These are phyloP conservation scores for Catajapyx aquilonaris DNA, from an alignment of 1,140 invertebrate genomes.

Conservation along the genomic window DNA sequence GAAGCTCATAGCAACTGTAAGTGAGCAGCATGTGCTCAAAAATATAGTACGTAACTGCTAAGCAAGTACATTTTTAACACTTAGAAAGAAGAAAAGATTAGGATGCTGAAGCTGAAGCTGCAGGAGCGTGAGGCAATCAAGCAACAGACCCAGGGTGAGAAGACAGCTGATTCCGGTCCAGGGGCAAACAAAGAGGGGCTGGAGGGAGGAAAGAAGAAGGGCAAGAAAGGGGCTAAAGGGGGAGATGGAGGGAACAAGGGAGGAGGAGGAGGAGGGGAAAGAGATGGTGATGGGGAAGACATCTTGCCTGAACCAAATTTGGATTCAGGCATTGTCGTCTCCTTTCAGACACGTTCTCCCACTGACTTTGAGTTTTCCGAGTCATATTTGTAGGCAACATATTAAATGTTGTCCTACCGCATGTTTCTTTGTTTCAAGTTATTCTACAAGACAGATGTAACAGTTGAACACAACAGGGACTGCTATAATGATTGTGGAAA, in stretches of 20 bases:
- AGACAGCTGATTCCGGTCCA: background rate
- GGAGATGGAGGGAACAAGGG: slow-evolving; percentile 50
- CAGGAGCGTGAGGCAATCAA: slow-evolving; percentile 42
- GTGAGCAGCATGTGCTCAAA: too few relatives aligned
- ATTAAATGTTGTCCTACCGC: too few relatives aligned
- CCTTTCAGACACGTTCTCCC: slow-evolving; percentile 50
- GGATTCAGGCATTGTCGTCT: slow-evolving; percentile 44
- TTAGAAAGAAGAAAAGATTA: slow-evolving; percentile 77
- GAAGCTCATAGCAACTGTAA: slow-evolving; percentile 75
- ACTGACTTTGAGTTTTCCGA: slow-evolving; percentile 72
- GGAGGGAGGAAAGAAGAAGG: slow-evolving; percentile 13
- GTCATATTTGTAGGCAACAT: slow-evolving; percentile 68
- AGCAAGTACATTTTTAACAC: slow-evolving; percentile 8
- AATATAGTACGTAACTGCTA: slow-evolving; percentile 1
- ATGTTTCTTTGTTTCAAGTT: too few relatives aligned
- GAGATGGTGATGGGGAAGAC: background rate
- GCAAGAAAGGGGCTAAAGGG: slow-evolving; percentile 27
- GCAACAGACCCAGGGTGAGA: slow-evolving; percentile 14
- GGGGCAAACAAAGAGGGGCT: slow-evolving; percentile 12
- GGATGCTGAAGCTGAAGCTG: slow-evolving; percentile 49
- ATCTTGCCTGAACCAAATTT: slow-evolving; percentile 24
- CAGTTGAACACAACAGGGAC: too few relatives aligned
- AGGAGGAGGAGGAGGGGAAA: slow-evolving; percentile 27
- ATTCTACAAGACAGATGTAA: too few relatives aligned
- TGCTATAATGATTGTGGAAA: too few relatives aligned